Percentiles rank a stretch among this genome's conserved stretches.
Conservation (phyloP, 2,113 vertebrate species). For the Passer montanus region DNA sequence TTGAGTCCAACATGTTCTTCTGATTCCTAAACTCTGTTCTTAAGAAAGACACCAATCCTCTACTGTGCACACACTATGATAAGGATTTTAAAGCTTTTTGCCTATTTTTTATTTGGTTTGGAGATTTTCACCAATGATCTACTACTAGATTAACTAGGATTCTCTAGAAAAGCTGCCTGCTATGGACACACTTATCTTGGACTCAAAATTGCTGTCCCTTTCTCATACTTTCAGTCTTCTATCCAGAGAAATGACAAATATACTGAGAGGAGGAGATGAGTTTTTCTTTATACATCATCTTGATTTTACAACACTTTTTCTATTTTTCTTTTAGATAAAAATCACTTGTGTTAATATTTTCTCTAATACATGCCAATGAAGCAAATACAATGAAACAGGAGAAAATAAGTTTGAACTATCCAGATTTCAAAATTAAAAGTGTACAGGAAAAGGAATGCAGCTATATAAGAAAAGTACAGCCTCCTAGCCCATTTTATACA, state of each 20-base stretch:
- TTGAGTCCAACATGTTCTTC: neutral
- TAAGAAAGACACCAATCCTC: neutral
- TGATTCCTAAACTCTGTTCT: neutral
- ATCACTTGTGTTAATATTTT: neutral
- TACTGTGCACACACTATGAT: accelerated
- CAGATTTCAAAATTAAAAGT: neutral
- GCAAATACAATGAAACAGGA: neutral
- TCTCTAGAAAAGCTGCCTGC: neutral
- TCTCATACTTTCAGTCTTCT: neutral
- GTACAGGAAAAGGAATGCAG: neutral
- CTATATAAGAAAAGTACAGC: neutral
- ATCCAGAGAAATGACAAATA: neutral
- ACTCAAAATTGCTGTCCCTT: neutral
- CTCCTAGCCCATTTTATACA: neutral
- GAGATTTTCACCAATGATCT: neutral
- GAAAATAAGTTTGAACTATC: neutral
- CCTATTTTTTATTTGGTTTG: neutral
- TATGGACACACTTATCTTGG: accelerated
- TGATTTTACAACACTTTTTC: neutral
- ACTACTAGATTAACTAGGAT: neutral
- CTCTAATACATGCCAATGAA: neutral
- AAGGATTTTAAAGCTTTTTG: neutral
- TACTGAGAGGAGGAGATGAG: neutral
- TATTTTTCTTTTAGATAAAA: neutral
- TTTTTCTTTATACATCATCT: neutral